A percentile compares a stretch with the other conserved stretches of the same genome.
Evolutionary conservation across 2,888 invertebrate genomes (phyloP).

Genomic region (Brassicogethes aeneus): DNA sequence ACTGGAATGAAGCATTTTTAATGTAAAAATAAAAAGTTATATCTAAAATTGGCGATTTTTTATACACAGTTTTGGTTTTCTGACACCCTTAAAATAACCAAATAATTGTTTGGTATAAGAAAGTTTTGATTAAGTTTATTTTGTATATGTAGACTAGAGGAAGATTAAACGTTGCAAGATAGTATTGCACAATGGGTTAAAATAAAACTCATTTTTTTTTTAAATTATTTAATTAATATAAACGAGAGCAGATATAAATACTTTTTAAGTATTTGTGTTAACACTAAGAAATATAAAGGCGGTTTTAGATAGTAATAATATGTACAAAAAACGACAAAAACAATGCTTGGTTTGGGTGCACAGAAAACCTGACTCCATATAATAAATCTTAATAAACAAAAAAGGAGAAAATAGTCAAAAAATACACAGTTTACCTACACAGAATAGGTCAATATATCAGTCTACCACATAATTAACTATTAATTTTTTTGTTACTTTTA

Average conservation of each 20-base stretch:
- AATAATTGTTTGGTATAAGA: not conserved
- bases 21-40: constrained; percentile 23
- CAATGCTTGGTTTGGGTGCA: not conserved
- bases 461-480: constrained; percentile 37
- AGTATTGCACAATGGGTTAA: too few relatives aligned
- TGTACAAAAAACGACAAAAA: too few relatives aligned
- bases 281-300: too few relatives aligned
- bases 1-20: constrained; percentile 37
- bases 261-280: too few relatives aligned
- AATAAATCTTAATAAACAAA: constrained; percentile 14
- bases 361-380: not conserved
- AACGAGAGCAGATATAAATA: too few relatives aligned
- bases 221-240: too few relatives aligned
- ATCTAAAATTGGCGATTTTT: constrained; percentile 10
- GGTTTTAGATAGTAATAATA: too few relatives aligned
- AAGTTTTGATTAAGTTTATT: too few relatives aligned
- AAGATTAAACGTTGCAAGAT: too few relatives aligned
- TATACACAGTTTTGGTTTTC: not conserved
- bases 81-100: not conserved
- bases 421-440: constrained; percentile 36
- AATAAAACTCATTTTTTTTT: too few relatives aligned
- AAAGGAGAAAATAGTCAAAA: constrained; percentile 35
- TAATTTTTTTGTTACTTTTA: constrained; percentile 36
- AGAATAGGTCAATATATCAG: constrained; percentile 33
- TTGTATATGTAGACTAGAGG: too few relatives aligned